Evolutionary conservation across 2,113 vertebrate genomes (phyloP).

Genomic region (Carollia perspicillata): DNA sequence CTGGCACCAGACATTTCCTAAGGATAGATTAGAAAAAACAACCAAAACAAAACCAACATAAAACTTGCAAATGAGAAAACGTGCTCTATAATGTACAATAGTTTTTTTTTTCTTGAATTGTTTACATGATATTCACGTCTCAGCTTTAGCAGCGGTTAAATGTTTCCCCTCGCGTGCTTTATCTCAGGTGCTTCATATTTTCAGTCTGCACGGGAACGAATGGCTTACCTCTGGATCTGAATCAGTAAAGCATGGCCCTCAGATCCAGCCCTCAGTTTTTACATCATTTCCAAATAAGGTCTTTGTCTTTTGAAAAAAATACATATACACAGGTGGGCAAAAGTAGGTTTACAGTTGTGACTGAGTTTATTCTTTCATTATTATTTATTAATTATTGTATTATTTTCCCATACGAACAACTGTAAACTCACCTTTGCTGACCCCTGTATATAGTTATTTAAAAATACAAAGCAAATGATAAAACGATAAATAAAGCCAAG

Average conservation of each 20-base stretch:
- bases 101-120: neutral
- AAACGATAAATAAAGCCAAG: neutral
- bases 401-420: neutral
- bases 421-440: neutral
- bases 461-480: neutral
- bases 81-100: neutral
- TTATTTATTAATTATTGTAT: neutral
- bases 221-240: neutral
- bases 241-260: neutral
- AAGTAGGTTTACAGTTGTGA: neutral
- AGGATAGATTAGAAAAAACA: neutral
- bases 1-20: neutral
- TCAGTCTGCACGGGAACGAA: neutral
- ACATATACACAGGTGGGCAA: neutral
- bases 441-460: neutral
- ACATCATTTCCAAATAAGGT: neutral
- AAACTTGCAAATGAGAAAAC: constrained; percentile 15
- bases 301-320: neutral
- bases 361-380: neutral
- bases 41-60: neutral
- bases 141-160: neutral
- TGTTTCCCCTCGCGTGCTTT: neutral
- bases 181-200: neutral
- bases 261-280: neutral
- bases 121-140: neutral